Percentiles rank a stretch among this genome's conserved stretches.
Evolutionary conservation across 2,888 invertebrate genomes (phyloP).

Genomic region (Sesia bembeciformis): DNA sequence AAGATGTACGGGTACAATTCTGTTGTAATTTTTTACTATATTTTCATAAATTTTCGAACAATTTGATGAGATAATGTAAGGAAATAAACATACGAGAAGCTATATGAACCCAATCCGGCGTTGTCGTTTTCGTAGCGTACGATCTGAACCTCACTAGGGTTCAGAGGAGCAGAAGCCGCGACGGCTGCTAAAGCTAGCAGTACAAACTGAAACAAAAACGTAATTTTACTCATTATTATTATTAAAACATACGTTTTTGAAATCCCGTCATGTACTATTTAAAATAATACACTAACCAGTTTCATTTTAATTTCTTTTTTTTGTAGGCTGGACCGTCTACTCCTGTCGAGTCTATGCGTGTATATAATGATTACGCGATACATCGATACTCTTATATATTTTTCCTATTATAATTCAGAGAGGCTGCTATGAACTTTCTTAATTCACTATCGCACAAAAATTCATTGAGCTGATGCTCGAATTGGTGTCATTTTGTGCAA

Average conservation of each 20-base stretch:
- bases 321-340: slow-evolving; percentile 33
- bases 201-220: slow-evolving; percentile 49
- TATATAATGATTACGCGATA: slow-evolving; percentile 54
- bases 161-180: slow-evolving; percentile 47
- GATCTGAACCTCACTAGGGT: slow-evolving; percentile 72
- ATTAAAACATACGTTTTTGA: background rate
- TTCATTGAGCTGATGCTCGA: background rate
- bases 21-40: no score
- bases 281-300: slow-evolving; percentile 42
- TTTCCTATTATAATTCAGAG: slow-evolving; percentile 61
- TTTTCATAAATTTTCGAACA: background rate
- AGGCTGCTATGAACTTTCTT: slow-evolving; percentile 32
- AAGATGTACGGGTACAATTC: no score
- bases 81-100: slow-evolving; percentile 61
- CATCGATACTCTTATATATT: slow-evolving; percentile 65
- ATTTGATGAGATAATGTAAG: background rate
- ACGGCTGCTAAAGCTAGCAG: slow-evolving; percentile 39
- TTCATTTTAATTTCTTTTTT: slow-evolving; percentile 47
- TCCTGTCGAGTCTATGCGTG: slow-evolving; percentile 41
- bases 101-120: slow-evolving; percentile 73
- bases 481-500: background rate
- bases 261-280: background rate
- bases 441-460: slow-evolving; percentile 28
- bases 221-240: background rate
- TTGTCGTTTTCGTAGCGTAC: slow-evolving; percentile 77